Evolutionary conservation across 2,888 invertebrate genomes (phyloP), one percentile per base, ranked within the genome.

Genomic region (Colostygia pectinataria): DNA sequence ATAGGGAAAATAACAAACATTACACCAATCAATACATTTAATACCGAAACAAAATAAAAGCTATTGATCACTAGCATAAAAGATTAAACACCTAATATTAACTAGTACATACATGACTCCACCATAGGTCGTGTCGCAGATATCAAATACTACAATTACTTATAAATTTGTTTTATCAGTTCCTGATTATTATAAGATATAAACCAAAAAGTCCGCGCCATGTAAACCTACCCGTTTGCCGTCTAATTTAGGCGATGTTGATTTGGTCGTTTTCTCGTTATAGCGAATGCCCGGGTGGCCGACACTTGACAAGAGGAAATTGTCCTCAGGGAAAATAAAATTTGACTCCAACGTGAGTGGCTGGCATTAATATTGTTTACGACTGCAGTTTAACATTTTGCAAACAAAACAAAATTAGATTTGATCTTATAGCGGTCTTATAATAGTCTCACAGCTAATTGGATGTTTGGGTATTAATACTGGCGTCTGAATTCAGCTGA

Each of bases 191-290:
- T n/a, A n/a, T n/a, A n/a, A n/a, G n/a, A n/a, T n/a, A n/a, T n/a
- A n/a, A n/a, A 7, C 1, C 10, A 18, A 33, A 29, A 9, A 12
- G 18, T 10, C 9, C 15, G 34, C 39, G 37, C 46, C 75, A 84
- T 87, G 74, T 86, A 78, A 82, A 45, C 81, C 71, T 25, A 40
- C 52, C 59, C 56, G 39, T 25, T 9, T 23, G 15, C 24, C 66
- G 68, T 89, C 90, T 89, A 89, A 89, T 87, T 89, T 81, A 66
- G 79, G 71, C 76, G 73, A 68, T 73, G 79, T 83, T 79, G 78
- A 79, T 79, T 85, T 83, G 59, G 80, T 87, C 81, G 80, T 85
- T 83, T 87, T 87, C 77, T 84, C 80, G 77, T 82, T 80, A 82
- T 76, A 74, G 73, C 71, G 72, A 80, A 83, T 75, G 77, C 77